Base-by-base conservation (phyloP, 2,797 vertebrate species). In the Scyliorhinus canicula region DNA sequence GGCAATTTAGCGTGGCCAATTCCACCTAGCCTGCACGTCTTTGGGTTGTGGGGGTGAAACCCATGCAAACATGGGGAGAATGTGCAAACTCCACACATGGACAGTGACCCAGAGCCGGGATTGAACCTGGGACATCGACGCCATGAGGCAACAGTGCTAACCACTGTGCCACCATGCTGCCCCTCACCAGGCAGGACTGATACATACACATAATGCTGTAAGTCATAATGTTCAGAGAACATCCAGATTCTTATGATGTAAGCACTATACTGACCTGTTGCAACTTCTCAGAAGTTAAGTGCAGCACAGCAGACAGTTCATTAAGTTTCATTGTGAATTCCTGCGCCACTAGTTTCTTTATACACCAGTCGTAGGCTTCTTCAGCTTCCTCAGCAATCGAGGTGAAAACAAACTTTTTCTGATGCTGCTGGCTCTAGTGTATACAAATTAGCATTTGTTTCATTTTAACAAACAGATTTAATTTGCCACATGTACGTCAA, bases 311-410 rank as follows among this genome's bases (percentile, higher is more conserved):
- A 0, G 95, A 93, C 4, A 97, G 97, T 86, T 97, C 95, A 14
- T 6, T 65, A 95, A 95, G 95, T 95, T 90, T 96, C 90, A 95
- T 96, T 67, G 95, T 95, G 95, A 98, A 97, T 55, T 97, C 97
- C 67, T 95, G 86, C 3, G 71, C 95, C 93, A 96, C 95, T 95
- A 98, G 95, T 1, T 96, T 95, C 47, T 97, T 96, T 35, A 96
- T 96, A 74, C 97, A 96, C 50, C 71, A 84, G 95, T 97, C 95
- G 88, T 97, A 98, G 6, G 96, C 96, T 65, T 97, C 96, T 95
- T 98, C 95, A 93, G 98, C 97, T 44, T 98, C 97, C 95, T 97
- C 98, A 71, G 98, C 97, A 5, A 96, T 97, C 65, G 96, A 93
- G 60, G 95, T 95, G 35, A 95, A n/a, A 90, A 95, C 1, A 8